Evolutionary conservation across 2,797 vertebrate genomes (phyloP), one percentile per base, ranked within the genome.

Genomic region (Notolabrus celidotus): DNA sequence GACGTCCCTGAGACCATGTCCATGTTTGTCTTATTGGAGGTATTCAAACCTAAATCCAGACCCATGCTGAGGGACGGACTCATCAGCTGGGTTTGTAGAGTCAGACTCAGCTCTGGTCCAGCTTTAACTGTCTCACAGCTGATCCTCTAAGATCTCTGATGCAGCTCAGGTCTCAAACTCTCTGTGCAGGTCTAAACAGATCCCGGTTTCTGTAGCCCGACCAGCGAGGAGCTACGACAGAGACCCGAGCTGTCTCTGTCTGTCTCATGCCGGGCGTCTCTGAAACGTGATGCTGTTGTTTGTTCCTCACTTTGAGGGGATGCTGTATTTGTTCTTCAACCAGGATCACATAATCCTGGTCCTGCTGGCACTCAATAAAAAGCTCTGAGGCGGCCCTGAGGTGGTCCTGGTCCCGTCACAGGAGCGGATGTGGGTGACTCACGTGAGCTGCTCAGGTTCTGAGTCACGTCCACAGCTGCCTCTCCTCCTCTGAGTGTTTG

Each of bases 351-450:
- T 16, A 43, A 53, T 25, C 29, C 29, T 23, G 27, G 23, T 19
- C 36, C 1, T 52, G 22, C 10, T 16, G 33, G 7, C 23, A 41
- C 39, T 34, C 38, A n/a, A 3, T 27, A n/a, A 20, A 5, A 20
- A 11, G 19, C 34, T 36, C 5, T 10, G 1, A 34, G 15, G n/a
- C 22, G 25, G 12, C 22, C 4, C 11, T 31, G 39, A 53, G 52
- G 23, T 54, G 19, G 52, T 69, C 42, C 49, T 71, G 19, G 23
- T 61, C 10, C 4, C 59, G 62, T 59, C 46, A 33, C 34, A 10
- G 29, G 20, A 61, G 23, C 43, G 12, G 59, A 38, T 23, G 8
- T n/a, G 3, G 51, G 29, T 71, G 75, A 85, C 71, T 80, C 78
- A 53, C 20, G 4, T 34, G 29, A 25, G 16, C 70, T 27, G 19